Percentiles rank a stretch among this genome's conserved stretches.
phyloP scores from a whole-genome alignment of 1,140 invertebrate genomes.

The Aphelenchoides avenae region DNA sequence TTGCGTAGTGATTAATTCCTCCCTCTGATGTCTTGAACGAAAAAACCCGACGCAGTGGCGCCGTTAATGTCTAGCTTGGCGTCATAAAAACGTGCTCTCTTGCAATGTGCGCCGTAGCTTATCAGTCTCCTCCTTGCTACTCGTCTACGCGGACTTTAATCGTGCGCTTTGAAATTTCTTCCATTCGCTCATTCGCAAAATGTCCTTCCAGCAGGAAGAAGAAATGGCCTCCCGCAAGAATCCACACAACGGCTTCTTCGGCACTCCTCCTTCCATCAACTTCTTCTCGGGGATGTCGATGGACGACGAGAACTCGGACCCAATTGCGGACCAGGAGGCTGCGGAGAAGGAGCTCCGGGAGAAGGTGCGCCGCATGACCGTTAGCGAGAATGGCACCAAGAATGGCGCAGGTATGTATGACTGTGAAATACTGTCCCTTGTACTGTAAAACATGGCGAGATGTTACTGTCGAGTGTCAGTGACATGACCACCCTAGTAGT shows the following conservation, averaged over 20 bases:
- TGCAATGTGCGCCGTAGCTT: too few species aligned
- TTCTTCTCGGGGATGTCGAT: slow-evolving; percentile 31
- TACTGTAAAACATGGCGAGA: slow-evolving; percentile 2
- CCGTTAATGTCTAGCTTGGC: too few species aligned
- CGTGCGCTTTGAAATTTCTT: too few species aligned
- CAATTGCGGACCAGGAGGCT: slow-evolving; percentile 22
- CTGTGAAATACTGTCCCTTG: too few species aligned
- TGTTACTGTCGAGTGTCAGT: slow-evolving; percentile 17
- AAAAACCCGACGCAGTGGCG: too few species aligned
- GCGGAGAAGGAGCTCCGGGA: slow-evolving; percentile 24
- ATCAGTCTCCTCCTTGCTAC: too few species aligned
- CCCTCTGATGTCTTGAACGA: too few species aligned
- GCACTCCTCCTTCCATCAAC: slow-evolving; percentile 31
- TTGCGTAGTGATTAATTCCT: too few species aligned
- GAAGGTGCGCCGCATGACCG: slow-evolving; percentile 12
- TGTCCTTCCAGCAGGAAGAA: neutral
- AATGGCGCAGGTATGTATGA: neutral
- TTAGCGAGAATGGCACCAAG: slow-evolving; percentile 5
- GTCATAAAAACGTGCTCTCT: too few species aligned
- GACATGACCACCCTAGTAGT: slow-evolving; percentile 8
- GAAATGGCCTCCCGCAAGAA: slow-evolving; percentile 27
- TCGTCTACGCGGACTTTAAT: too few species aligned
- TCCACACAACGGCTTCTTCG: slow-evolving; percentile 26
- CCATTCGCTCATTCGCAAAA: too few species aligned
- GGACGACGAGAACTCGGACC: slow-evolving; percentile 36